A percentile compares a stretch with the other conserved stretches of the same genome.
phyloP scores from a whole-genome alignment of 1,140 invertebrate genomes.

The Solenopsis invicta region DNA sequence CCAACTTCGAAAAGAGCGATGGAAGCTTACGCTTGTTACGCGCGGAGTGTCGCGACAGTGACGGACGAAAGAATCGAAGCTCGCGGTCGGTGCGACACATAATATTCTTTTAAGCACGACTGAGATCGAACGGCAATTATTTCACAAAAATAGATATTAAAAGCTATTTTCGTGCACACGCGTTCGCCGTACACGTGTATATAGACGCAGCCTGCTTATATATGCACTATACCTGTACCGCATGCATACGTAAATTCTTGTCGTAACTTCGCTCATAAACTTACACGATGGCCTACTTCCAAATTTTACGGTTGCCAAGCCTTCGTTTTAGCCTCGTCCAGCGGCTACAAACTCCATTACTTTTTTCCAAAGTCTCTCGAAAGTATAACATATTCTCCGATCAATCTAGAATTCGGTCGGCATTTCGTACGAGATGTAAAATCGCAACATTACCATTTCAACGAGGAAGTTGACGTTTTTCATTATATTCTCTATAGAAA shows the following conservation, averaged over 20 bases:
- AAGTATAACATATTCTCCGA: background rate
- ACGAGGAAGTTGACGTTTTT: background rate
- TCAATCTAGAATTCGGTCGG: background rate
- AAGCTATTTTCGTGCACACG: slow-evolving; percentile 11
- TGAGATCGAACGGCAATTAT: slow-evolving; percentile 17
- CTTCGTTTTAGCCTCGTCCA: background rate
- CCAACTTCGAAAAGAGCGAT: background rate
- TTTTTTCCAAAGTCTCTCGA: slow-evolving; percentile 2
- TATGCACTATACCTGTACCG: slow-evolving; percentile 11
- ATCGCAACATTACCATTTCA: background rate
- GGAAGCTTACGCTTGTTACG: background rate
- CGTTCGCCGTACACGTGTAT: background rate
- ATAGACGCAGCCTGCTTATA: slow-evolving; percentile 28
- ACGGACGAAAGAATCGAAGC: background rate
- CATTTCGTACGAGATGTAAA: background rate
- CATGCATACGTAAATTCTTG: slow-evolving; percentile 59
- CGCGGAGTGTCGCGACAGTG: background rate
- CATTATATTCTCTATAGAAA: too few species aligned
- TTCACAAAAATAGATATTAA: background rate
- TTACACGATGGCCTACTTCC: slow-evolving; percentile 44
- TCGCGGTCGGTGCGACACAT: background rate
- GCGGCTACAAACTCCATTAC: background rate
- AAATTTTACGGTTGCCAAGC: slow-evolving; percentile 45
- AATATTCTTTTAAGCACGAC: slow-evolving; percentile 9
- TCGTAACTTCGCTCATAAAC: slow-evolving; percentile 53